Evolutionary conservation across 2,797 vertebrate genomes (phyloP).

Genomic region (Astyanax mexicanus): DNA sequence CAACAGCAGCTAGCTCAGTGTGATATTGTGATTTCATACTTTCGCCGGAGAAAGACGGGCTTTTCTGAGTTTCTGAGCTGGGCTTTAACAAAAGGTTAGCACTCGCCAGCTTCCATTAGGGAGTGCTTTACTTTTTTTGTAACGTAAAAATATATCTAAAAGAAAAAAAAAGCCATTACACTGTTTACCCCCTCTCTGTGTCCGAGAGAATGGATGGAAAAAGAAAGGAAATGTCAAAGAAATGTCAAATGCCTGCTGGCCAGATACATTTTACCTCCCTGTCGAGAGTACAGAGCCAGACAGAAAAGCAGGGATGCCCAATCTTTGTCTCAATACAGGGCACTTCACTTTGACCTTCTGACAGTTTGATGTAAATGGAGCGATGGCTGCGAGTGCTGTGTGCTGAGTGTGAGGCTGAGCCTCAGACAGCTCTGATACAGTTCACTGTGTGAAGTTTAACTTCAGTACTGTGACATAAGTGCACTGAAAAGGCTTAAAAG

Average conservation of each 20-base stretch:
- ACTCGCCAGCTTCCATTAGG: slow-evolving; percentile 69
- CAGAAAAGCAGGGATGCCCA: slow-evolving; percentile 13
- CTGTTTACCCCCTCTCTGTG: slow-evolving; percentile 76
- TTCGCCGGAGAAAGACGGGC: neutral
- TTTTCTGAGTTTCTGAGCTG: slow-evolving; percentile 1
- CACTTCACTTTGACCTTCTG: slow-evolving; percentile 12
- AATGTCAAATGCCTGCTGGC: slow-evolving; percentile 82
- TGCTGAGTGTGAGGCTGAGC: slow-evolving; percentile 2
- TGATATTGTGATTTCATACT: slow-evolving; percentile 51
- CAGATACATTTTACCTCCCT: slow-evolving; percentile 67
- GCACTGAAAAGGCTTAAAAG: neutral
- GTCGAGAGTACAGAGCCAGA: slow-evolving; percentile 32
- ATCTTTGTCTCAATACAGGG: slow-evolving; percentile 11
- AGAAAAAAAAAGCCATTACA: slow-evolving; percentile 74
- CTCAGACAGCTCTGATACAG: neutral
- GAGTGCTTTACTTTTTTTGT: slow-evolving; percentile 30
- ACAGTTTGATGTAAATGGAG: slow-evolving; percentile 13
- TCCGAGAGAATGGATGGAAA: slow-evolving; percentile 70
- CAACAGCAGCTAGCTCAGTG: neutral
- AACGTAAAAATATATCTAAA: slow-evolving; percentile 46
- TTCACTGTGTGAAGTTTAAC: neutral
- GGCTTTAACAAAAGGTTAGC: slow-evolving; percentile 72
- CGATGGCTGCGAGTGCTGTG: neutral
- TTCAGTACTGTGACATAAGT: neutral
- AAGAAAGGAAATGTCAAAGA: slow-evolving; percentile 80